Percentiles rank a stretch among this genome's conserved stretches.
Evolutionary conservation across 2,888 invertebrate species (phyloP).

Genomic region (Ophion ellenae): DNA sequence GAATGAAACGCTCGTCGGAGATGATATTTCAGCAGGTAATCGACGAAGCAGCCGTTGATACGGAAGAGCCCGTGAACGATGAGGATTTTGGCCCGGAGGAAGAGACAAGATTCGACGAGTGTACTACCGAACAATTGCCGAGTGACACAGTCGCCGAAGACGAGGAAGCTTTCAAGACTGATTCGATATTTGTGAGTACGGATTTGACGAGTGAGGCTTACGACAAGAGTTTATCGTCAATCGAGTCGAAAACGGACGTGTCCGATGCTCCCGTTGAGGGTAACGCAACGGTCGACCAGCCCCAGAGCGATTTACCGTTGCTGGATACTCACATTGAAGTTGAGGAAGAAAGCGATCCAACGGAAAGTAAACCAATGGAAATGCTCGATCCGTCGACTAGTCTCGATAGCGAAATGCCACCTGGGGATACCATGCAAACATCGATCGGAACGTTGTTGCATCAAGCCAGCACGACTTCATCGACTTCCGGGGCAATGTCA

Average conservation of each 20-base stretch:
- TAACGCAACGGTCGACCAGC: background rate
- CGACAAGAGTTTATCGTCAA: constrained; percentile 70
- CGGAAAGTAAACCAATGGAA: constrained; percentile 84
- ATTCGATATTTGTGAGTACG: constrained; percentile 65
- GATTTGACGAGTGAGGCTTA: constrained; percentile 61
- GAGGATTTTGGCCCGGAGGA: constrained; percentile 84
- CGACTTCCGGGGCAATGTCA: constrained; percentile 79
- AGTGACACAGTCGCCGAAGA: constrained; percentile 86
- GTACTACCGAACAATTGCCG: constrained; percentile 54
- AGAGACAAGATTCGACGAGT: constrained; percentile 67
- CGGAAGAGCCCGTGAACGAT: constrained; percentile 74
- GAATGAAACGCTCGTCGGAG: constrained; percentile 95
- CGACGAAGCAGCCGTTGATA: constrained; percentile 82
- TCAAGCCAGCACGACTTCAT: constrained; percentile 81
- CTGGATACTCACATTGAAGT: constrained; percentile 50
- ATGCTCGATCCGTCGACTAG: constrained; percentile 78
- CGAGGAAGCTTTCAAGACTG: constrained; percentile 81
- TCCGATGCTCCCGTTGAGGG: constrained; percentile 76
- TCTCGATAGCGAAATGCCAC: constrained; percentile 85
- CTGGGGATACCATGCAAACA: constrained; percentile 80
- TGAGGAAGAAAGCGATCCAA: constrained; percentile 60
- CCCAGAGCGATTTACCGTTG: constrained; percentile 22
- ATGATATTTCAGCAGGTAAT: constrained; percentile 93
- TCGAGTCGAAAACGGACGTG: constrained; percentile 84
- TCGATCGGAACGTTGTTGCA: constrained; percentile 79